Conservation (phyloP, 2,797 vertebrate species). For the Pseudomugil gertrudae region DNA sequence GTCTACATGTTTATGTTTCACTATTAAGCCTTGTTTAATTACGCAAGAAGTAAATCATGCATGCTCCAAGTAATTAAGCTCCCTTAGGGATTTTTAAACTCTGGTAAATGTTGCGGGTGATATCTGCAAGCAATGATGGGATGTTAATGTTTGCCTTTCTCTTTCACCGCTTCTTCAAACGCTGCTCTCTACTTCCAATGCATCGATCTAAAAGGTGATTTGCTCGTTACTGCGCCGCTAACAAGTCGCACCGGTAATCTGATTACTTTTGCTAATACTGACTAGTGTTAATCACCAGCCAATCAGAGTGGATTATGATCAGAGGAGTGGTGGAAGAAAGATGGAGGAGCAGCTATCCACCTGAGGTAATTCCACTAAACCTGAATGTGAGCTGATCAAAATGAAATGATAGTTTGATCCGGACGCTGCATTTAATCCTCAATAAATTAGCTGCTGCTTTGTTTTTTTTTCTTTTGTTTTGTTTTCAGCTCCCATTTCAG, state of each 20-base stretch:
- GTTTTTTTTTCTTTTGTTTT: constrained; percentile 11
- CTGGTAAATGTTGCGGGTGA: constrained; percentile 26
- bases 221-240: constrained; percentile 18
- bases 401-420: constrained; percentile 45
- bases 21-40: constrained; percentile 51
- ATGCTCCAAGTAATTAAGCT: constrained; percentile 36
- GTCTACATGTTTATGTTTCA: constrained; percentile 31
- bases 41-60: constrained; percentile 52
- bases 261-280: constrained; percentile 54
- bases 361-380: constrained; percentile 74
- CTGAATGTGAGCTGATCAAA: constrained; percentile 56
- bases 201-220: constrained; percentile 25
- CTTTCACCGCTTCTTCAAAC: constrained; percentile 27
- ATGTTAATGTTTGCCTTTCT: constrained; percentile 32
- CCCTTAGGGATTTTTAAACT: constrained; percentile 21
- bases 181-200: constrained; percentile 8
- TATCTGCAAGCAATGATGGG: constrained; percentile 50
- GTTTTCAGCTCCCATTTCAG: constrained; percentile 52
- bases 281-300: constrained; percentile 78
- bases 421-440: constrained; percentile 20
- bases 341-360: constrained; percentile 67
- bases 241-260: constrained; percentile 52
- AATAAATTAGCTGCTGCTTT: constrained; percentile 34
- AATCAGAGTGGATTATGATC: constrained; percentile 77
- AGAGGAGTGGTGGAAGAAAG: constrained; percentile 71